Base-by-base conservation (phyloP, 2,113 vertebrate species). In the Ctenomys sociabilis region DNA sequence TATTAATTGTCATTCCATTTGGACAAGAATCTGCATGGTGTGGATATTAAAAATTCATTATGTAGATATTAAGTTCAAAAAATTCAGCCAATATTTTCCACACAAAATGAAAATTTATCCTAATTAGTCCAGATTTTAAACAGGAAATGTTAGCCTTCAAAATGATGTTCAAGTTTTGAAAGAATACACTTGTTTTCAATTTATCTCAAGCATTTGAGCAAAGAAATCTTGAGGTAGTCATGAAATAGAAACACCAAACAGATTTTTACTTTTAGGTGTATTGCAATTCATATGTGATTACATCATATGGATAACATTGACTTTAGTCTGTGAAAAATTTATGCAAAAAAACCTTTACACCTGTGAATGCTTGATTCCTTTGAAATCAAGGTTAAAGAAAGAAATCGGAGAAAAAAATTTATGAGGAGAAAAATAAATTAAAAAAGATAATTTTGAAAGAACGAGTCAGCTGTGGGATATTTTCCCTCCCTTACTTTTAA, bases 131-230 rank as follows among this genome's bases (percentile, higher is more conserved):
- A 43, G 21, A 73, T 95, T 96, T 68, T 88, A 88, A 95, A 94
- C 9, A 80, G n/a, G 11, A 52, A 2, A 49, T 32, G 92, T 84
- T 77, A 57, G 54, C 13, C 0, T 80, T 21, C 9, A 66, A 68
- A 61, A 21, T 63, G 40, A 21, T 61, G 66, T 88, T 91, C 89
- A 86, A 61, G 85, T 81, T 95, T 90, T 81, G 35, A 54, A 90
- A 82, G 17, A 64, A 35, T 75, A 30, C 16, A 22, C 0, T 66
- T 96, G 24, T 85, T 90, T 75, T 52, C 1, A 68, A 68, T 68
- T 40, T 66, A 49, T 73, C 24, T 70, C 72, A 82, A 52, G 19
- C 32, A 1, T 88, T 94, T 70, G 17, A 82, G 35, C 78, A 66
- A 63, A 82, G 72, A 68, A 85, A 86, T 86, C 64, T 37, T 80